Evolutionary conservation across 2,113 vertebrate genomes (phyloP).

Genomic region (Nipponia nippon): DNA sequence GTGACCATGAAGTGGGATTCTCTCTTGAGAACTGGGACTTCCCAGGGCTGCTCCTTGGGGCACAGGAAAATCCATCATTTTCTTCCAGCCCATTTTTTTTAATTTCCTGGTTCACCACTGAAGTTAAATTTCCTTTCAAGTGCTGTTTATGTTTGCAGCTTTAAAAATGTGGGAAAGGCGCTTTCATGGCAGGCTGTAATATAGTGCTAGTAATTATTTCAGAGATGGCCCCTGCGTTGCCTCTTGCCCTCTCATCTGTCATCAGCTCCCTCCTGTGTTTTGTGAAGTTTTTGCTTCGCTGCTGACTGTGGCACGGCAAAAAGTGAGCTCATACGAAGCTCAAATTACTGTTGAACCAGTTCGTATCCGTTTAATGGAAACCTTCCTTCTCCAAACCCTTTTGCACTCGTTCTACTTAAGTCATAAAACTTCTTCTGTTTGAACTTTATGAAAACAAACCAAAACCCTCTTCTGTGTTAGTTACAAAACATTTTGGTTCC

Average conservation of each 20-base stretch:
- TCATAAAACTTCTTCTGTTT: constrained; percentile 18
- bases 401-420: neutral
- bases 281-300: neutral
- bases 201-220: neutral
- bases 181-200: neutral
- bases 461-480: neutral
- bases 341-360: constrained; percentile 12
- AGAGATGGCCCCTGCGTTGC: neutral
- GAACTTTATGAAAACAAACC: constrained; percentile 25
- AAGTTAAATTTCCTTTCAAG: neutral
- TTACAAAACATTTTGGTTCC: constrained; percentile 1
- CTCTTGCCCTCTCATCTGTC: constrained; percentile 18
- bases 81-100: neutral
- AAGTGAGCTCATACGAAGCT: constrained; percentile 6
- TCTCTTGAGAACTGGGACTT: neutral
- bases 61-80: neutral
- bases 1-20: neutral
- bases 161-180: neutral
- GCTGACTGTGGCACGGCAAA: neutral
- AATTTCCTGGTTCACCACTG: neutral
- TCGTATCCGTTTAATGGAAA: constrained; percentile 47
- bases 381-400: constrained; percentile 26
- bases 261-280: neutral
- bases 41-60: neutral
- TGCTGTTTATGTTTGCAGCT: neutral